Evolutionary conservation across 2,797 vertebrate genomes (phyloP), one percentile per base, ranked within the genome.

Genomic region (Spinus pinus): DNA sequence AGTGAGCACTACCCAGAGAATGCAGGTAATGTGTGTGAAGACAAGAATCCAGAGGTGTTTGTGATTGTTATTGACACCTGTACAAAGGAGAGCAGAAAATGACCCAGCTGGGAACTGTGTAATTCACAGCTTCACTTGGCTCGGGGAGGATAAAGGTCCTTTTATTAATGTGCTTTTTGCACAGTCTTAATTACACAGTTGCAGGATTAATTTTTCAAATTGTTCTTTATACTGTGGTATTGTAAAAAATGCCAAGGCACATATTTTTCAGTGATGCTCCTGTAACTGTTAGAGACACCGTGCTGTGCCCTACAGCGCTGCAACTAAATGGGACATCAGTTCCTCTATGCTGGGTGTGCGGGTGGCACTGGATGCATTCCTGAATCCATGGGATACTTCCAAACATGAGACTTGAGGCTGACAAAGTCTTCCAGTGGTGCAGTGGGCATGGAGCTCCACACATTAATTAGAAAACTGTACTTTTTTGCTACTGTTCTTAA

Each of bases 31-130:
- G 23, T 18, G 16, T 18, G 11, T 61, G 69, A 41, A 50, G n/a
- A 41, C 1, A 9, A 9, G 0, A 1, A 27, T 27, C 16, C 1
- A 0, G 42, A 30, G 10, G 1, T 65, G 25, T 57, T 51, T 80
- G 9, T 53, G 56, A 21, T 24, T 39, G 28, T 20, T 72, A 65
- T 4, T 92, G 71, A 77, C 50, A 42, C 1, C 2, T 56, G 35
- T 41, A 49, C 21, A 49, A 78, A 60, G 49, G 19, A 73, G 30
- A 89, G 50, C 24, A 46, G 60, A 80, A 90, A 84, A 60, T 21
- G 8, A 44, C 33, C 39, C 42, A 33, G 2, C 1, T 74, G 54
- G 47, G 70, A 86, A 9, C 9, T 1, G 4, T 56, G 21, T 60
- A 28, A 61, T 74, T 81, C 60, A 65, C 60, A 65, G 42, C 23